These are phyloP conservation scores for Leptinotarsa rubiginosa DNA, from an alignment of 2,888 invertebrate genomes.

Conservation along the genomic window DNA sequence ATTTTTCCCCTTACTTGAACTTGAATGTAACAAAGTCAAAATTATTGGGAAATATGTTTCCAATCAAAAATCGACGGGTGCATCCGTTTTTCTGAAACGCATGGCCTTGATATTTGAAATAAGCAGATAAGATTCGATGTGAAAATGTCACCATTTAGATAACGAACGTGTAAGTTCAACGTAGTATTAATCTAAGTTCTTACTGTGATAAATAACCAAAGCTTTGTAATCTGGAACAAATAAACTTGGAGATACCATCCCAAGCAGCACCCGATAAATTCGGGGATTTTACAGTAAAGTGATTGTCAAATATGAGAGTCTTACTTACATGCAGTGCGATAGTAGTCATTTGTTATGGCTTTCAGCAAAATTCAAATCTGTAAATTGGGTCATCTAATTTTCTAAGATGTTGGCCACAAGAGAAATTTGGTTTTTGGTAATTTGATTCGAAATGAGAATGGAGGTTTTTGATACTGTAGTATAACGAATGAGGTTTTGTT, in stretches of 20 bases:
- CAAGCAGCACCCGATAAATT: constrained; percentile 6
- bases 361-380: constrained; percentile 33
- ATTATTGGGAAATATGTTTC: too few relatives aligned
- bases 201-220: background rate
- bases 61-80: too few relatives aligned
- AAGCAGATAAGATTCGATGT: too few relatives aligned
- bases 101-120: background rate
- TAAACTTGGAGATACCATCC: constrained; percentile 4
- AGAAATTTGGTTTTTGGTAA: constrained; percentile 24
- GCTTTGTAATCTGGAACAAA: constrained; percentile 3
- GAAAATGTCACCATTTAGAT: background rate
- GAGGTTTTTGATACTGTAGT: too few relatives aligned
- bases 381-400: constrained; percentile 34
- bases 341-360: constrained; percentile 28
- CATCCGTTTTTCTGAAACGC: too few relatives aligned
- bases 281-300: constrained; percentile 6
- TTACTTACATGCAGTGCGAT: constrained; percentile 34
- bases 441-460: background rate
- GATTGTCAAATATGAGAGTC: constrained; percentile 22
- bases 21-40: too few relatives aligned
- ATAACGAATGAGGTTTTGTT: too few relatives aligned
- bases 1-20: too few relatives aligned
- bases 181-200: background rate
- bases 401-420: constrained; percentile 22
- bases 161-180: background rate